Evolutionary conservation across 2,797 vertebrate species (phyloP), one percentile per base, ranked within the genome.

Genomic region (Esox masquinongy): DNA sequence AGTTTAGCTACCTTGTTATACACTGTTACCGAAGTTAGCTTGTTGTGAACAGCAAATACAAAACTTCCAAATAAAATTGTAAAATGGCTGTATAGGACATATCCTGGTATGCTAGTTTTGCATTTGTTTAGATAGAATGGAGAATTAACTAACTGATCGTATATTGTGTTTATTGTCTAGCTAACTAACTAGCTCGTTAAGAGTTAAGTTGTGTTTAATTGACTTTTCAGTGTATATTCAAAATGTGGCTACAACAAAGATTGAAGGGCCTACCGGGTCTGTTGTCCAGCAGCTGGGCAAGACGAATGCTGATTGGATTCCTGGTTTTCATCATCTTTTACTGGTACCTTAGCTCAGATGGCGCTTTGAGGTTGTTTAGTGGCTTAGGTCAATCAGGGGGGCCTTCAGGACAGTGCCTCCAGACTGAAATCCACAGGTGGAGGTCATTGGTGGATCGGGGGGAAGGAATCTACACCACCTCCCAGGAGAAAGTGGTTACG

Each of bases 231-330:
- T 8, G 17, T 56, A 19, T 16, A 75, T 47, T 59, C 31, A 84
- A n/a, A 9, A 89, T 99, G 97, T 98, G 97, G 97, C 92, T 97
- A 12, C 97, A 98, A 91, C 97, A 98, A 84, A 93, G 97, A 82
- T 92, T 98, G 24, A 99, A 98, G 91, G 96, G 95, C 64, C 90
- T 98, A 3, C 96, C 97, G 12, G 96, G 97, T 26, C 90, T 99
- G 90, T 88, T 98, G 1, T 98, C 97, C 0, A 98, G 97, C 91
- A 97, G 95, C 91, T 99, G 97, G 97, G 96, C 96, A 31, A 91
- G 97, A 24, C 93, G 97, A 61, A 86, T 97, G 2, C 88, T 97
- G 39, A 85, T 95, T 5, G 93, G 94, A 15, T 83, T 97, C 61
- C 92, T 93, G 22, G 67, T 97, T 47, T 87, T 97, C 81, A 86